Conservation (phyloP, 1,140 invertebrate species). For the Drosophila sp. region DNA sequence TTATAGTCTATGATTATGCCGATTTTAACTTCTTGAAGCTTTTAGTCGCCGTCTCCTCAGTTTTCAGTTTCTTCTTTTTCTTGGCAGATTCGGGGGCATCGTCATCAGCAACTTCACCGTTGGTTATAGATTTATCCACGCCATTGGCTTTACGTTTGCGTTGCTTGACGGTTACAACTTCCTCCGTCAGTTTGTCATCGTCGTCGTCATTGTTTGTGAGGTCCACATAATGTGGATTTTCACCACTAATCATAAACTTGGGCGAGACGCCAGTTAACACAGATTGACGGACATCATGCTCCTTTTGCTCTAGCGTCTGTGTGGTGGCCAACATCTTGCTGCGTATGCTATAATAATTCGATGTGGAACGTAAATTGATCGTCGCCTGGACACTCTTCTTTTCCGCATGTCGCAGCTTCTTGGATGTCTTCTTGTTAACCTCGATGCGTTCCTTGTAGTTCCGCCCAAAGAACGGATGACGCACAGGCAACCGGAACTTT, state of each 20-base stretch:
- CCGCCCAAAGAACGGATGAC: conserved; percentile 66
- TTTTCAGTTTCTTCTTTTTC: conserved; percentile 10
- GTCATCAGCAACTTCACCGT: neutral
- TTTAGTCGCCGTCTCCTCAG: neutral
- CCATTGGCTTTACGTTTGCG: conserved; percentile 12
- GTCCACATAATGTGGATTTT: conserved; percentile 5
- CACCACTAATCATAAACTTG: conserved; percentile 31
- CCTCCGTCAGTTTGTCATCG: neutral
- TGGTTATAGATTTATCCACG: neutral
- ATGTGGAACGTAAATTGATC: neutral
- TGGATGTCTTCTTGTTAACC: conserved; percentile 15
- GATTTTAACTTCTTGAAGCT: conserved; percentile 8
- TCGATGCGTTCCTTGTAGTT: conserved; percentile 51
- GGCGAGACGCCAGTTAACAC: conserved; percentile 59
- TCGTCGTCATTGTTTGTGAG: neutral
- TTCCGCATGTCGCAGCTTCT: conserved; percentile 30
- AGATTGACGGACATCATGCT: conserved; percentile 60
- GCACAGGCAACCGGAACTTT: conserved; percentile 26
- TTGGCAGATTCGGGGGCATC: neutral
- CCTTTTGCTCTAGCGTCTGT: conserved; percentile 59
- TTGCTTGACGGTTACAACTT: neutral
- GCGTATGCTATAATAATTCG: conserved; percentile 57
- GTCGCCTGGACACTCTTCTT: neutral
- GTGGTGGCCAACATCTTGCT: conserved; percentile 21
- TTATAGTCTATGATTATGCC: neutral